Conservation (phyloP, 2,113 vertebrate genomes). For the Pygoscelis adeliae region DNA sequence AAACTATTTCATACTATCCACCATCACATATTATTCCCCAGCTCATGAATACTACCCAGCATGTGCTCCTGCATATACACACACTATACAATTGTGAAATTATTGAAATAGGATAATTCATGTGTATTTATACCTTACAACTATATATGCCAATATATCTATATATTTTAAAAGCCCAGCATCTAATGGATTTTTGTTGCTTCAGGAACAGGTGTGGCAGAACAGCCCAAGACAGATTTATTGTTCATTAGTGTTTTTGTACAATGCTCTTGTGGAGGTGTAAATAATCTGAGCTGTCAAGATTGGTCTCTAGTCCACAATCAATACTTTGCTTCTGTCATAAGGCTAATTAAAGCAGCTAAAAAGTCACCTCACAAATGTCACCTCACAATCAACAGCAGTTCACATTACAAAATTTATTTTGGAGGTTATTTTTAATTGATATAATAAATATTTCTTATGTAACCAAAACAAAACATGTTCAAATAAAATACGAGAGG, state of each 20-base stretch:
- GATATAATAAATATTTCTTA: constrained; percentile 81
- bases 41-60: background rate
- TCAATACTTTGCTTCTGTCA: constrained; percentile 86
- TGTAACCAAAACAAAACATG: constrained; percentile 62
- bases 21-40: background rate
- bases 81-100: background rate
- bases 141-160: constrained; percentile 56
- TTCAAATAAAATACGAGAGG: constrained; percentile 65
- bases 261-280: constrained; percentile 78
- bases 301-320: constrained; percentile 81
- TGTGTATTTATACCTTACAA: constrained; percentile 41
- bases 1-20: constrained; percentile 18
- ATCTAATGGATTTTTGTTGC: constrained; percentile 79
- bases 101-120: background rate
- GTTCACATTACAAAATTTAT: constrained; percentile 78
- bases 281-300: constrained; percentile 83
- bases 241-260: constrained; percentile 85
- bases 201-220: constrained; percentile 83
- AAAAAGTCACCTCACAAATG: constrained; percentile 82
- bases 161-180: constrained; percentile 58
- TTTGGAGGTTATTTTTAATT: constrained; percentile 76
- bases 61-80: background rate
- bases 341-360: constrained; percentile 82
- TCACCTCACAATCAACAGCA: constrained; percentile 75
- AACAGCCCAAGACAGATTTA: constrained; percentile 81